Conservation (phyloP, 2,113 vertebrate genomes). For the Bos indicus region DNA sequence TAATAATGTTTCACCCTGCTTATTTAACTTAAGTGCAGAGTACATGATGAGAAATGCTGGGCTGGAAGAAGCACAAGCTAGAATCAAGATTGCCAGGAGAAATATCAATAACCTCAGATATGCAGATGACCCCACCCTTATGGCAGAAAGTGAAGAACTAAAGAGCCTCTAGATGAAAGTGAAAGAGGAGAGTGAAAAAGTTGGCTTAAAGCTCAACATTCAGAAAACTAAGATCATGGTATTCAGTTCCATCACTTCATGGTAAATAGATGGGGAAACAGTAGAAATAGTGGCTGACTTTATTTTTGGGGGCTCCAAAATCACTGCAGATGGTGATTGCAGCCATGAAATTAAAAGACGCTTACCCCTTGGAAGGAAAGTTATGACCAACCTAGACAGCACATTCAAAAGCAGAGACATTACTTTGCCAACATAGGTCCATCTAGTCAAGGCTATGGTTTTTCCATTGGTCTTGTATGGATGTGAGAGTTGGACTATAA, state of each 20-base stretch:
- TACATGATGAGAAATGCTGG: accelerated
- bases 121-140: neutral
- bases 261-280: neutral
- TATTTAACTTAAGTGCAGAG: neutral
- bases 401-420: neutral
- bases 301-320: accelerated
- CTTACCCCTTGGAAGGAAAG: neutral
- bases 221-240: neutral
- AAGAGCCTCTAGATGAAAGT: neutral
- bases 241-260: neutral
- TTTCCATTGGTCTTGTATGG: neutral
- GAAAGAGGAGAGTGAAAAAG: neutral
- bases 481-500: neutral
- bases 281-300: neutral
- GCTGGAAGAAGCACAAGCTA: neutral
- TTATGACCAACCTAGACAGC: neutral
- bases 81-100: neutral
- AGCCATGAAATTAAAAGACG: neutral
- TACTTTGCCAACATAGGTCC: neutral
- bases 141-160: neutral
- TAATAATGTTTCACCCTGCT: neutral
- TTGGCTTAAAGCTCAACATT: neutral
- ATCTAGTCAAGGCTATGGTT: neutral
- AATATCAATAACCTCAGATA: neutral
- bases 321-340: neutral